phyloP scores from a whole-genome alignment of 1,140 invertebrate species.

The Drosophila tristis region DNA sequence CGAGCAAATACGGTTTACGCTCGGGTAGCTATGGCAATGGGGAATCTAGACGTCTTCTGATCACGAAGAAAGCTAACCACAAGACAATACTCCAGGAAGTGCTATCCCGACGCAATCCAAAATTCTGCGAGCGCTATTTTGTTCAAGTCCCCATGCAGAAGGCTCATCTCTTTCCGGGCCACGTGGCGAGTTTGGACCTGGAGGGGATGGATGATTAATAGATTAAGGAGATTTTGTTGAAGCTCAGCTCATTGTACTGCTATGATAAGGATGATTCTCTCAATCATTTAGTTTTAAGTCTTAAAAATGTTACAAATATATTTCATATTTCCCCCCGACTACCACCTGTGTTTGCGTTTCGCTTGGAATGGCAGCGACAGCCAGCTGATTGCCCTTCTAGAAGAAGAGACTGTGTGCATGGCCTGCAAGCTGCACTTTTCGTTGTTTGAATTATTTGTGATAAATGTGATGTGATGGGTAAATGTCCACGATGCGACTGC shows the following conservation, averaged over 20 bases:
- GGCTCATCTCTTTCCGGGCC: conserved; percentile 69
- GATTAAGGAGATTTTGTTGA: background rate
- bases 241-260: conserved; percentile 29
- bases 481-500: conserved; percentile 61
- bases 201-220: conserved; percentile 46
- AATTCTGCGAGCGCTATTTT: conserved; percentile 76
- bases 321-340: background rate
- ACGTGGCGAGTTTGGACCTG: conserved; percentile 64
- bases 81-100: conserved; percentile 64
- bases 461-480: conserved; percentile 48
- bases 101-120: conserved; percentile 58
- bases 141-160: conserved; percentile 77
- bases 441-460: background rate
- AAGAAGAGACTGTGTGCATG: conserved; percentile 34
- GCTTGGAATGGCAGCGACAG: conserved; percentile 33
- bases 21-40: conserved; percentile 86
- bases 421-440: conserved; percentile 29
- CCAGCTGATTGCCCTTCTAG: conserved; percentile 15
- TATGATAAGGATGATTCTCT: conserved; percentile 43
- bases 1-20: conserved; percentile 85
- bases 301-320: conserved; percentile 7
- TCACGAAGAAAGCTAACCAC: conserved; percentile 75
- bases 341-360: conserved; percentile 12
- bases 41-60: conserved; percentile 84
- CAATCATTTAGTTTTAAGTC: background rate